A percentile compares a stretch with the other conserved stretches of the same genome.
phyloP scores from a whole-genome alignment of 2,797 vertebrate genomes.

The Neoniphon sammara region DNA sequence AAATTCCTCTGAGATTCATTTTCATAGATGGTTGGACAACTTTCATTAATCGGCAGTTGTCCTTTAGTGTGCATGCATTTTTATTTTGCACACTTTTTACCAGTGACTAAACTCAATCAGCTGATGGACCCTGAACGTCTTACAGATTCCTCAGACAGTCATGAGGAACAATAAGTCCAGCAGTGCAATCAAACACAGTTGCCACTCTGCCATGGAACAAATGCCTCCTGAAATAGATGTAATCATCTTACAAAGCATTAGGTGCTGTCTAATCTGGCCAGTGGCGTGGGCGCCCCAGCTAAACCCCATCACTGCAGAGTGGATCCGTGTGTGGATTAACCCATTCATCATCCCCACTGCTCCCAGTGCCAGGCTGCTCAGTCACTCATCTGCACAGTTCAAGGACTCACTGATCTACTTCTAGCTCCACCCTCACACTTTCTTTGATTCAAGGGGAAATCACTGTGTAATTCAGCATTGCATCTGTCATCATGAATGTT shows the following conservation, averaged over 20 bases:
- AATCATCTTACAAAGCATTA: slow-evolving; percentile 91
- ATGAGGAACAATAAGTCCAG: slow-evolving; percentile 34
- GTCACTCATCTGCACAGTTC: slow-evolving; percentile 41
- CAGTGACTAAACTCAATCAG: background rate
- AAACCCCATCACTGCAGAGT: slow-evolving; percentile 72
- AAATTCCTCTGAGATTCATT: background rate
- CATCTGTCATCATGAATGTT: slow-evolving; percentile 12
- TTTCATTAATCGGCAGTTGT: background rate
- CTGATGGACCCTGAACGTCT: slow-evolving; percentile 4
- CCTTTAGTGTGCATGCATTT: background rate
- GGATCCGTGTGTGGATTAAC: slow-evolving; percentile 73
- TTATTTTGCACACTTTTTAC: background rate
- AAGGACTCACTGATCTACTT: slow-evolving; percentile 36
- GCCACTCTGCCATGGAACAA: slow-evolving; percentile 83
- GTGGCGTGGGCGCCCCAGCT: slow-evolving; percentile 60
- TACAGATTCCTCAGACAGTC: background rate
- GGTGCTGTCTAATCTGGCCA: slow-evolving; percentile 86
- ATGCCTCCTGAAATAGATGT: slow-evolving; percentile 90
- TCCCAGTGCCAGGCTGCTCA: slow-evolving; percentile 11
- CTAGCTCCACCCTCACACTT: background rate
- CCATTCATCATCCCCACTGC: slow-evolving; percentile 58
- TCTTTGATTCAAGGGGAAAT: slow-evolving; percentile 6
- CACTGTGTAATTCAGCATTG: background rate
- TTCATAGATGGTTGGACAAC: slow-evolving; percentile 8
- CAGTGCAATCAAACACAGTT: slow-evolving; percentile 76